A percentile compares a stretch with the other conserved stretches of the same genome.
phyloP scores from a whole-genome alignment of 2,797 vertebrate genomes.

The Rhinatrema bivittatum region DNA sequence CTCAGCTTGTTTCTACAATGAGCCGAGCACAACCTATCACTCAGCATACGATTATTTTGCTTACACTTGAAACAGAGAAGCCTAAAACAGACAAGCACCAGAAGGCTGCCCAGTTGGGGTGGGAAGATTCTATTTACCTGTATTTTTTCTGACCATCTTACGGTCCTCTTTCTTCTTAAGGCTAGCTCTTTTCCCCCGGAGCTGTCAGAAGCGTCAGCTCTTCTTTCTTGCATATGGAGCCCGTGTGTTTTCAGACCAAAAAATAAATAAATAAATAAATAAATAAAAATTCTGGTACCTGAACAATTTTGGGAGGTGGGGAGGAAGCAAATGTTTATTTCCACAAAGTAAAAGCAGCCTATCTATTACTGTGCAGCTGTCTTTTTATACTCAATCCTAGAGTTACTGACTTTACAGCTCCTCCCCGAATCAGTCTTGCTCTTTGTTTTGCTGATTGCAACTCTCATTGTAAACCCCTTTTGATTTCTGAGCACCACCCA shows the following conservation, averaged over 20 bases:
- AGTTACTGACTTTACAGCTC: slow-evolving; percentile 38
- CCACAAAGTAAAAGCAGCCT: slow-evolving; percentile 31
- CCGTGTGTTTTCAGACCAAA: background rate
- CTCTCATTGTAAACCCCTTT: slow-evolving; percentile 3
- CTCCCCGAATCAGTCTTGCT: slow-evolving; percentile 26
- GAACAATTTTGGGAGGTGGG: slow-evolving; percentile 19
- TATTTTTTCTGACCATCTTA: slow-evolving; percentile 14
- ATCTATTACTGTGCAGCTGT: slow-evolving; percentile 33
- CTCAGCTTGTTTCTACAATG: too few relatives aligned
- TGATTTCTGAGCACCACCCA: slow-evolving; percentile 41
- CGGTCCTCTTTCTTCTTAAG: slow-evolving; percentile 12
- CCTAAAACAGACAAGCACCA: too few relatives aligned
- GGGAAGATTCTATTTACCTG: slow-evolving; percentile 38
- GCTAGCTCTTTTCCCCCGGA: slow-evolving; percentile 3
- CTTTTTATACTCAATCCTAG: slow-evolving; percentile 48
- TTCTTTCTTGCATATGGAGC: slow-evolving; percentile 4
- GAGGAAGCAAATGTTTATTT: slow-evolving; percentile 23
- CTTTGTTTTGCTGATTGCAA: slow-evolving; percentile 15
- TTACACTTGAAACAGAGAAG: too few relatives aligned
- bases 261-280: too few relatives aligned
- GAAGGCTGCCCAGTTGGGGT: too few relatives aligned
- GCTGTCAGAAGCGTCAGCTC: slow-evolving; percentile 24
- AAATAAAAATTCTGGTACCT: background rate
- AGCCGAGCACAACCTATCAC: too few relatives aligned
- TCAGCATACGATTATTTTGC: too few relatives aligned